A percentile compares a stretch with the other conserved stretches of the same genome.
Conservation (phyloP, 64 coral and sea anemone genomes). For the Astreopora myriophthalma region DNA sequence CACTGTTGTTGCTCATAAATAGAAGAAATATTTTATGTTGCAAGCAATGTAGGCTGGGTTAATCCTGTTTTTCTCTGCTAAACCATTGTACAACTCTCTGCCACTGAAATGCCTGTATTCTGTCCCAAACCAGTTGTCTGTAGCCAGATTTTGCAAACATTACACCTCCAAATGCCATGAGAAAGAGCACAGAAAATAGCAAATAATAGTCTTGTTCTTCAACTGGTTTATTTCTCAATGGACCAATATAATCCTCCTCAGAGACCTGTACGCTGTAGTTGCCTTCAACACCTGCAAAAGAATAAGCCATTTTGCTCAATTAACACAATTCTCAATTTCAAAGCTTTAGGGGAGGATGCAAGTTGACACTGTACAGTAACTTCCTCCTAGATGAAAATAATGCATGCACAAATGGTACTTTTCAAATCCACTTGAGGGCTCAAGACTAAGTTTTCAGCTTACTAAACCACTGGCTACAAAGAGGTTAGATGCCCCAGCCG, state of each 20-base stretch:
- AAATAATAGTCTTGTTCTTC: constrained; percentile 71
- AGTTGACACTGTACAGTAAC: no score
- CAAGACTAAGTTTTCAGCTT: no score
- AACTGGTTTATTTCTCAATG: constrained; percentile 56
- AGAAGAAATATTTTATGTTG: neutral
- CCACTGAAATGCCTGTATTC: constrained; percentile 49
- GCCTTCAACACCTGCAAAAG: constrained; percentile 68
- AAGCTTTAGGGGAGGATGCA: no score
- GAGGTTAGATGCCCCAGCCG: no score
- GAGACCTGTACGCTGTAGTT: constrained; percentile 58
- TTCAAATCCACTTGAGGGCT: no score
- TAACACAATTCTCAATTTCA: neutral
- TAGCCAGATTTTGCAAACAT: constrained; percentile 79
- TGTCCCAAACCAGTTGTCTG: constrained; percentile 32
- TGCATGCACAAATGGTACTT: no score
- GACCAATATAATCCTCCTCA: constrained; percentile 71
- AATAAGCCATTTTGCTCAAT: neutral
- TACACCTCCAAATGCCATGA: constrained; percentile 61
- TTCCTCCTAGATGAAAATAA: no score
- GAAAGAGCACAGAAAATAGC: constrained; percentile 63
- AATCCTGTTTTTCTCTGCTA: constrained; percentile 54
- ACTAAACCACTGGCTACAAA: no score
- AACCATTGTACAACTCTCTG: constrained; percentile 44
- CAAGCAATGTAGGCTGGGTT: neutral
- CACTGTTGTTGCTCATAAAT: no score